phyloP scores from a whole-genome alignment of 2,888 invertebrate species.

The Lasioglossum leucozonium region DNA sequence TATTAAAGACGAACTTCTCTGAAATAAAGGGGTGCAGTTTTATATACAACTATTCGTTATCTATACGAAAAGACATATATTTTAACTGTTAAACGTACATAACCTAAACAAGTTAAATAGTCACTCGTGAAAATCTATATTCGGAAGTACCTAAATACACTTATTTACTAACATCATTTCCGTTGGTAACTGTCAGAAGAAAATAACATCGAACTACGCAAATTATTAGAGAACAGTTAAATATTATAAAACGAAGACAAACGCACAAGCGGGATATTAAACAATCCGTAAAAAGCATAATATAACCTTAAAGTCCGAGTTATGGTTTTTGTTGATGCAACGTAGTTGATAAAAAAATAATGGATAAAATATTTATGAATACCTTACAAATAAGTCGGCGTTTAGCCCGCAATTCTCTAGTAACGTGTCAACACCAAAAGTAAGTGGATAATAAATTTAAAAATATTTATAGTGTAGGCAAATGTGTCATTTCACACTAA shows the following conservation, averaged over 20 bases:
- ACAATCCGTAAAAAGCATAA: neutral
- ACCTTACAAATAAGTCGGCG: constrained; percentile 65
- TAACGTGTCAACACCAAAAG: constrained; percentile 70
- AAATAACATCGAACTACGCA: constrained; percentile 14
- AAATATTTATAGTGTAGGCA: constrained; percentile 13
- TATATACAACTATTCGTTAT: neutral
- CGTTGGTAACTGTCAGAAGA: neutral
- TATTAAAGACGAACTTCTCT: neutral
- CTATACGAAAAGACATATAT: neutral
- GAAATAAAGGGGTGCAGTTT: neutral
- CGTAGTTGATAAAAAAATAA: constrained; percentile 51
- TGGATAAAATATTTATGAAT: constrained; percentile 77
- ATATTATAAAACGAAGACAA: neutral
- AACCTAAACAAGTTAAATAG: neutral
- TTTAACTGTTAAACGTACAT: neutral
- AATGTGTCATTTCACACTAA: neutral
- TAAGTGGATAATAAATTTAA: constrained; percentile 55
- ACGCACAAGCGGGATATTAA: neutral
- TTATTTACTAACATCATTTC: neutral
- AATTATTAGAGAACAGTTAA: constrained; percentile 1
- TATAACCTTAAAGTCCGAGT: constrained; percentile 37
- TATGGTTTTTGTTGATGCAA: constrained; percentile 35
- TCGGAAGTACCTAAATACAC: too few relatives aligned
- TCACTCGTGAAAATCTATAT: neutral
- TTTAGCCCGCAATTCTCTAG: constrained; percentile 60